phyloP scores from a whole-genome alignment of 2,888 invertebrate species.

The Kryphioiulus occultus region DNA sequence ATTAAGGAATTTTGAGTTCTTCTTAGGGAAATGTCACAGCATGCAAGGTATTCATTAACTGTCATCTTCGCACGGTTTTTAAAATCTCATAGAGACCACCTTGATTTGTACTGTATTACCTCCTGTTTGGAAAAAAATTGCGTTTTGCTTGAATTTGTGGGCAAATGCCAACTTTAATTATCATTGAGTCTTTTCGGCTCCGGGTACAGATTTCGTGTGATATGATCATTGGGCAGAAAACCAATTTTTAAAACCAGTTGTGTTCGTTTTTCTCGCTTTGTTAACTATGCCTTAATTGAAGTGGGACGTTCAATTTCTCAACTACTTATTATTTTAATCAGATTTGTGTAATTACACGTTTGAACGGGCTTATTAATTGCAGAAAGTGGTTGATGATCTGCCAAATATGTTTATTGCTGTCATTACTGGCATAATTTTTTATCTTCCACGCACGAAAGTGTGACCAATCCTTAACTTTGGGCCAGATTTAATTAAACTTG shows the following conservation, averaged over 20 bases:
- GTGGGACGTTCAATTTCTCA: background rate
- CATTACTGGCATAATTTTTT: background rate
- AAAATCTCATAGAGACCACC: too few species aligned
- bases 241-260: background rate
- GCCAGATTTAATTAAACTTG: background rate
- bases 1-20: too few species aligned
- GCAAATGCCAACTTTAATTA: background rate
- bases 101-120: too few species aligned
- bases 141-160: background rate
- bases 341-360: background rate
- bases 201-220: background rate
- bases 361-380: background rate
- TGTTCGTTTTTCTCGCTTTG: background rate
- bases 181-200: background rate
- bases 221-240: background rate
- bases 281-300: background rate
- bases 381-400: background rate
- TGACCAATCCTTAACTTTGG: background rate
- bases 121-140: background rate
- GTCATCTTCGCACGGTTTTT: too few species aligned
- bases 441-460: background rate
- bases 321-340: conserved; percentile 10
- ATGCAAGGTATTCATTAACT: too few species aligned
- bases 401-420: background rate
- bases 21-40: too few species aligned